These are phyloP conservation scores for Protonemura montana DNA, from an alignment of 2,888 invertebrate genomes.

Conservation along the genomic window DNA sequence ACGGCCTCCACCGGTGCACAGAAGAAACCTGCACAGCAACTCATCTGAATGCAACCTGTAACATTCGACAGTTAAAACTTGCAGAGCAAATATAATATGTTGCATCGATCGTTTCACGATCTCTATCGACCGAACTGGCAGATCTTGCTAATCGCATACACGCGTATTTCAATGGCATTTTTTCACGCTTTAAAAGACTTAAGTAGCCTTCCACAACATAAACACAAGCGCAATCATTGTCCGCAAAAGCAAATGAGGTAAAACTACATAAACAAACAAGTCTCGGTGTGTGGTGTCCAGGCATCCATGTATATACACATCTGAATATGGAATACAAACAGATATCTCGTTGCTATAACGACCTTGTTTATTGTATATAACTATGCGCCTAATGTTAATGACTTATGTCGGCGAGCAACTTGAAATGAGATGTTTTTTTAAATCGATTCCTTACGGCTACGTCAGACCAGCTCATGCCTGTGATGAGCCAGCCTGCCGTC, in stretches of 20 bases:
- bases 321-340: slow-evolving; percentile 7
- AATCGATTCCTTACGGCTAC: slow-evolving; percentile 35
- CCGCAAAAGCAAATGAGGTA: neutral
- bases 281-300: neutral
- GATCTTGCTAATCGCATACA: neutral
- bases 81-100: neutral
- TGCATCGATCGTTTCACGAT: neutral
- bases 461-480: neutral
- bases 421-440: slow-evolving; percentile 35
- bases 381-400: slow-evolving; percentile 26
- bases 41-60: neutral
- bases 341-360: neutral
- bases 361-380: slow-evolving; percentile 12
- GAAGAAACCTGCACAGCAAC: neutral
- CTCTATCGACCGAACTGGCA: neutral
- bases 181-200: neutral
- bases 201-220: neutral
- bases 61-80: neutral
- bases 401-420: slow-evolving; percentile 34
- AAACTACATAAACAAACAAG: slow-evolving; percentile 1
- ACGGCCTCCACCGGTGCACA: too few species aligned
- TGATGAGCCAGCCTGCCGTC: neutral
- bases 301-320: neutral
- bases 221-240: neutral
- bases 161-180: neutral